These are phyloP conservation scores for Sminthurides aquaticus DNA, from an alignment of 2,888 invertebrate genomes.

Conservation along the genomic window DNA sequence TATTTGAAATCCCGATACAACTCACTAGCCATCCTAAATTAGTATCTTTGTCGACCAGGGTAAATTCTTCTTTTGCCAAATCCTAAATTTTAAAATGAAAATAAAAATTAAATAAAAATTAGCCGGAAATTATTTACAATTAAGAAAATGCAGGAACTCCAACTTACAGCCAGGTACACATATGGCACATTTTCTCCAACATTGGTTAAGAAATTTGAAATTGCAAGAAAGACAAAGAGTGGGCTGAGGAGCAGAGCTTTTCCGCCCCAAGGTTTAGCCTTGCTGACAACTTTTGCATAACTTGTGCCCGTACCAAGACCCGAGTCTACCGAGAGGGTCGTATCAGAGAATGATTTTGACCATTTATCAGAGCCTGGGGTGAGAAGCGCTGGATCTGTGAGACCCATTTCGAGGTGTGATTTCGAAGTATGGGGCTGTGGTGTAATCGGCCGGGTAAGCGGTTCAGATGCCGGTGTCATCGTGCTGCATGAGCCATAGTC, in stretches of 20 bases:
- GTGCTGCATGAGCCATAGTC: too few relatives aligned
- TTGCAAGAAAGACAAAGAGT: background rate
- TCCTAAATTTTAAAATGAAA: constrained; percentile 1
- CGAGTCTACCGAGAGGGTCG: too few relatives aligned
- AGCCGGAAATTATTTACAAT: background rate
- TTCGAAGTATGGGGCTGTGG: too few relatives aligned
- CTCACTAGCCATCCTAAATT: background rate
- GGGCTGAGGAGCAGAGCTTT: background rate
- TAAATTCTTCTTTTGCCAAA: background rate
- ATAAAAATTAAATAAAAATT: background rate
- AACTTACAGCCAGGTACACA: background rate
- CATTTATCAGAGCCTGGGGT: too few relatives aligned
- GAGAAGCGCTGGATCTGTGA: too few relatives aligned
- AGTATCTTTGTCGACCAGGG: background rate
- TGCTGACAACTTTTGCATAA: too few relatives aligned
- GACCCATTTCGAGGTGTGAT: too few relatives aligned
- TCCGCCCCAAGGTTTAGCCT: too few relatives aligned
- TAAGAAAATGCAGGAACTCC: background rate
- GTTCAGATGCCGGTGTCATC: too few relatives aligned
- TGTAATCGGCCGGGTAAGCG: too few relatives aligned
- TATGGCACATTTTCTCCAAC: background rate
- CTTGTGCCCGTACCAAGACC: too few relatives aligned
- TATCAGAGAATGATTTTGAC: too few relatives aligned
- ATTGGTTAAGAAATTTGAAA: background rate
- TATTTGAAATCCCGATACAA: constrained; percentile 1